Evolutionary conservation across 2,113 vertebrate genomes (phyloP).

Genomic region (Panurus biarmicus): DNA sequence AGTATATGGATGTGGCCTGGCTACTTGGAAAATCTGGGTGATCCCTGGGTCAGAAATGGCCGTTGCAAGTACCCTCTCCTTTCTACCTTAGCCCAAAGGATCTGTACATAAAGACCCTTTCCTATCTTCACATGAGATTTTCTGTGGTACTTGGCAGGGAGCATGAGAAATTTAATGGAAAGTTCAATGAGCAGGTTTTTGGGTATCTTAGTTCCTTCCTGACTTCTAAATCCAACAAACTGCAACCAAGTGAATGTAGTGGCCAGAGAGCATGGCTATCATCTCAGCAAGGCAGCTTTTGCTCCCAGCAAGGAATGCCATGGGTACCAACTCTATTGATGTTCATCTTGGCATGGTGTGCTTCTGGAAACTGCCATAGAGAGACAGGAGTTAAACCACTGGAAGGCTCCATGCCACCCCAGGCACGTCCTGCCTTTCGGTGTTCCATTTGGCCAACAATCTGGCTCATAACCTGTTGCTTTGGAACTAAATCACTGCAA

Average conservation of each 20-base stretch:
- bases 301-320: neutral
- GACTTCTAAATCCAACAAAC: neutral
- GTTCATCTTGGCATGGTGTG: neutral
- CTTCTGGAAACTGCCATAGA: neutral
- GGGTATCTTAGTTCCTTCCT: neutral
- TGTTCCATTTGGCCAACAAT: neutral
- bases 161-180: neutral
- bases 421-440: fast-evolving
- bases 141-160: neutral
- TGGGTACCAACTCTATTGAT: fast-evolving
- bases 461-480: neutral
- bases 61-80: neutral
- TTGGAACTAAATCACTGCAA: neutral
- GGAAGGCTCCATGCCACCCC: neutral
- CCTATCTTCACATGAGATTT: neutral
- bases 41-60: neutral
- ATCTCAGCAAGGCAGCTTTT: neutral
- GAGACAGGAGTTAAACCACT: neutral
- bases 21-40: neutral
- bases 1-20: neutral
- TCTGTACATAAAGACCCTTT: neutral
- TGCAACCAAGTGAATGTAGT: neutral
- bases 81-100: neutral
- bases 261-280: neutral
- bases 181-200: fast-evolving